Evolutionary conservation across 2,113 vertebrate species (phyloP).

Genomic region (Hyaena hyaena): DNA sequence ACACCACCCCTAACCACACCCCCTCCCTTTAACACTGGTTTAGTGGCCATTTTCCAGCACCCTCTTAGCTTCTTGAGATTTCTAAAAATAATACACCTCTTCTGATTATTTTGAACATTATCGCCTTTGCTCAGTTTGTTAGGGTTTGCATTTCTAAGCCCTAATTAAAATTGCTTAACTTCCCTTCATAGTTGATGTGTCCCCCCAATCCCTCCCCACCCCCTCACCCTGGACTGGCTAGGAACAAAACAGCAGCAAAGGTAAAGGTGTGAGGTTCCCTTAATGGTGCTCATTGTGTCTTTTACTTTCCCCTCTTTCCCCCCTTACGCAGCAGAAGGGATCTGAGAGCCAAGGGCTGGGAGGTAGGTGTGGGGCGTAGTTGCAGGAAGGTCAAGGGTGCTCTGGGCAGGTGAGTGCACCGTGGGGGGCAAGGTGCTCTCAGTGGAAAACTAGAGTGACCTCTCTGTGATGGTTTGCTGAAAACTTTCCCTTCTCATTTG

Average conservation of each 20-base stretch:
- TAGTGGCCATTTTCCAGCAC: not conserved
- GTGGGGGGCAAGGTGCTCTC: not conserved
- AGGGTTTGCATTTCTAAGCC: not conserved
- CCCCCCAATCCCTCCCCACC: not conserved
- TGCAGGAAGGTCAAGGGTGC: not conserved
- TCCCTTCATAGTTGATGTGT: not conserved
- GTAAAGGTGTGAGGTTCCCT: not conserved
- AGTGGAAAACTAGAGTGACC: no score
- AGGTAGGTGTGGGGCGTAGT: not conserved
- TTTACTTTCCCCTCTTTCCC: no score
- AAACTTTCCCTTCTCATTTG: not conserved
- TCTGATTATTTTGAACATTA: not conserved
- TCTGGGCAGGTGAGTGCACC: not conserved
- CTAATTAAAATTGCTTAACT: not conserved
- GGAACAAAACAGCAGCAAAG: not conserved
- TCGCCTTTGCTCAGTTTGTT: not conserved
- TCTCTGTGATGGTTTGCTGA: no score
- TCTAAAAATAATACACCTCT: not conserved
- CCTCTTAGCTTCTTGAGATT: not conserved
- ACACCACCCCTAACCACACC: no score
- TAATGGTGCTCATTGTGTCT: not conserved
- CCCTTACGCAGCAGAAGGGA: not conserved
- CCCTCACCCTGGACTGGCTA: not conserved
- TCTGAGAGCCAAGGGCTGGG: not conserved
- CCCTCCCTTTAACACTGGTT: not conserved